Base-by-base conservation (phyloP, 2,888 invertebrate genomes). In the Dolichopus griseipennis region DNA sequence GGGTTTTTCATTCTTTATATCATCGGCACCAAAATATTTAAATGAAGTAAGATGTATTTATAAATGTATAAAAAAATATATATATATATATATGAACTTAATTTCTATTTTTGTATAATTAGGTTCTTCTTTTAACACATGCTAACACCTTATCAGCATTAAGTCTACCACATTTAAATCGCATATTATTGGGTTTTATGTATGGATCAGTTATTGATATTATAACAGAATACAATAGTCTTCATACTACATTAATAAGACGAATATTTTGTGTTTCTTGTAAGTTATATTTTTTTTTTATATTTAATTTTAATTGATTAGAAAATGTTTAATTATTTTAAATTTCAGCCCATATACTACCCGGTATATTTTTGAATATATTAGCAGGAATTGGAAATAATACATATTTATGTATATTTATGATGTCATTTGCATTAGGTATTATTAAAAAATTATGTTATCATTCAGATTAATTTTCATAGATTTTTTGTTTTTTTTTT, bases 1-100 rank as follows among this genome's bases (percentile, higher is more conserved):
- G 87, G 88, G 91, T 1, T 77, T 91, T 34, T 90, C 88, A 78
- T 90, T 91, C 76, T 84, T 90, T 66, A 85, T 91, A 80, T 91
- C 90, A 0, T 88, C 88, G 52, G 90, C 90, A 65, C 91, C 91
- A 8, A 88, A 89, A 73, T 91, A 88, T 76, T 84, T 91, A 75
- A 88, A 90, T 63, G 88, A 88, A 73, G 85, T 78, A 66, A 71
- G n/a, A n/a, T n/a, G n/a, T 64, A 67, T 43, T n/a, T 41, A 2
- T n/a, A n/a, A 61, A 20, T 20, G 2, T 52, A 20, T 61, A 20
- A 1, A 7, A 61, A 9, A 5, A 20, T 61, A 18, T n/a, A n/a
- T n/a, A n/a, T n/a, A n/a, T n/a, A n/a, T n/a, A 52, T 15, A 3
- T 43, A 15, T n/a, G 3, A 15, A 3, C 18, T 43, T 3, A 43